phyloP scores from a whole-genome alignment of 2,888 invertebrate genomes.

The Cepaea hortensis region DNA sequence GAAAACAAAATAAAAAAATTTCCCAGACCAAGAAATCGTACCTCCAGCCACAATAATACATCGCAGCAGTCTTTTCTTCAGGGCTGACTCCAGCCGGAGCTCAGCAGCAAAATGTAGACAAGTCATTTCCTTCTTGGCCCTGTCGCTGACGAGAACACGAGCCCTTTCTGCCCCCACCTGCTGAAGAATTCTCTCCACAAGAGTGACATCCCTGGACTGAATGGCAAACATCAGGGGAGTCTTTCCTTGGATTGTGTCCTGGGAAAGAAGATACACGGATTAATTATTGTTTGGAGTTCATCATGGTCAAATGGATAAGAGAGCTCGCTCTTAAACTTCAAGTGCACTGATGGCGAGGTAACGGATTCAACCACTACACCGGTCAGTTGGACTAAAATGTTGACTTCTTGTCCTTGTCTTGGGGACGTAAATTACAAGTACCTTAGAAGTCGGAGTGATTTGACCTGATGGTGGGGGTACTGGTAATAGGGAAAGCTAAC shows the following conservation, averaged over 20 bases:
- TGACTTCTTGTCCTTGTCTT: too few relatives aligned
- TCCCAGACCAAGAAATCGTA: not conserved
- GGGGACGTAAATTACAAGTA: too few relatives aligned
- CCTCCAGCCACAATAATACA: slow-evolving; percentile 43
- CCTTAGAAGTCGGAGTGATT: too few relatives aligned
- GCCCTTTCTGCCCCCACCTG: slow-evolving; percentile 27
- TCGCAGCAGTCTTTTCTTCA: slow-evolving; percentile 26
- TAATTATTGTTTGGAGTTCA: too few relatives aligned
- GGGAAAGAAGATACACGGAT: not conserved
- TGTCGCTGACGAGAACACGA: slow-evolving; percentile 22
- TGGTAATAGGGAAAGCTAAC: too few relatives aligned
- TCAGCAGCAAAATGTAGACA: slow-evolving; percentile 44
- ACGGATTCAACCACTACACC: too few relatives aligned
- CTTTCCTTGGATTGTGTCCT: slow-evolving; percentile 39
- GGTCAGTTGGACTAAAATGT: too few relatives aligned
- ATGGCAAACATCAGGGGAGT: slow-evolving; percentile 46
- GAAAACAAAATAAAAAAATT: not conserved
- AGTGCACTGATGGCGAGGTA: too few relatives aligned
- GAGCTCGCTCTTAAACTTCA: too few relatives aligned
- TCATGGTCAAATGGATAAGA: too few relatives aligned
- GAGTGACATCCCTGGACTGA: slow-evolving; percentile 38
- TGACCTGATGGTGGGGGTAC: too few relatives aligned
- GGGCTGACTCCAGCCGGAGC: not conserved
- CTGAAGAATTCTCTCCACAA: slow-evolving; percentile 28
- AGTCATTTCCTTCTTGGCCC: slow-evolving; percentile 30